Conservation (phyloP, 2,797 vertebrate genomes). For the Epinephelus coioides region DNA sequence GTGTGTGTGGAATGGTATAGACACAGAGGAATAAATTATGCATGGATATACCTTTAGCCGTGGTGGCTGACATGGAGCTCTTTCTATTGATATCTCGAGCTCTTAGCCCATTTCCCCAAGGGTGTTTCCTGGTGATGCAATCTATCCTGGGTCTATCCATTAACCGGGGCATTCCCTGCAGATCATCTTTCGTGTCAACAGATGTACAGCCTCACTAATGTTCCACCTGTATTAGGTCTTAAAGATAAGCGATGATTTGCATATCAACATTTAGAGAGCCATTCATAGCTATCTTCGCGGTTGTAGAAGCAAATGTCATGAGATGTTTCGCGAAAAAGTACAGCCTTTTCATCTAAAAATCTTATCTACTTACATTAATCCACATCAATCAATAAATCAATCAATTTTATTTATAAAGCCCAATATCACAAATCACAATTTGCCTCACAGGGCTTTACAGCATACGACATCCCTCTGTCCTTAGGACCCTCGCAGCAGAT, state of each 20-base stretch:
- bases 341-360: background rate
- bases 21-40: conserved; percentile 73
- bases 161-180: conserved; percentile 49
- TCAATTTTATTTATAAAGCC: too few species aligned
- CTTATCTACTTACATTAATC: background rate
- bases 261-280: background rate
- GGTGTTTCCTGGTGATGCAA: conserved; percentile 72
- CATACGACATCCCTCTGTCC: too few species aligned
- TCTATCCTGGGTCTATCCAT: conserved; percentile 57
- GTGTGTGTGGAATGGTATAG: conserved; percentile 27
- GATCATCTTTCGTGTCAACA: conserved; percentile 56
- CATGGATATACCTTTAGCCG: conserved; percentile 63
- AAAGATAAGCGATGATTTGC: background rate
- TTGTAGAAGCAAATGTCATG: conserved; percentile 10
- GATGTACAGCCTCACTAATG: conserved; percentile 24
- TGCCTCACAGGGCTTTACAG: too few species aligned
- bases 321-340: background rate
- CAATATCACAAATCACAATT: too few species aligned
- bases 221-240: conserved; percentile 3
- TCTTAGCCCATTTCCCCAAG: conserved; percentile 64
- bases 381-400: background rate
- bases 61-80: conserved; percentile 65
- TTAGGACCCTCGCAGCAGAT: too few species aligned
- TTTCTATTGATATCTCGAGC: conserved; percentile 69
- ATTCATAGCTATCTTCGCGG: background rate